Evolutionary conservation across 2,888 invertebrate species (phyloP).

Genomic region (Netelia inedita): DNA sequence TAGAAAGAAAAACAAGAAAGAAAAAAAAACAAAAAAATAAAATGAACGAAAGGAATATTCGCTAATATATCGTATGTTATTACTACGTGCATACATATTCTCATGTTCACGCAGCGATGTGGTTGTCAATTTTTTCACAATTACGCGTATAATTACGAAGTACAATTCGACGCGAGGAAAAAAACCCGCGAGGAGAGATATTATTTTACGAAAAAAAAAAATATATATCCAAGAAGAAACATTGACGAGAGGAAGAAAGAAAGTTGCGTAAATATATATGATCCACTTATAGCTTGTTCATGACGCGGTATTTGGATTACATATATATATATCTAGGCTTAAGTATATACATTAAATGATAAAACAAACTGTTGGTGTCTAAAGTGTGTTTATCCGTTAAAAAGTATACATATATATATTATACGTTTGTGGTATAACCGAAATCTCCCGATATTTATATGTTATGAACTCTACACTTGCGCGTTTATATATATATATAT

Average conservation of each 20-base stretch:
- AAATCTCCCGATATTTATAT: conserved; percentile 25
- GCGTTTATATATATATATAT: not conserved
- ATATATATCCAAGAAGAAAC: not conserved
- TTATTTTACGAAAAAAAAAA: conserved; percentile 57
- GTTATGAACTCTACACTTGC: conserved; percentile 15
- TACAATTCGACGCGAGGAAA: conserved; percentile 52
- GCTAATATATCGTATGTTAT: conserved; percentile 19
- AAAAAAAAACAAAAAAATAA: conserved; percentile 1
- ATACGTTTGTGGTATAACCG: conserved; percentile 35
- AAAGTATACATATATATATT: conserved; percentile 53
- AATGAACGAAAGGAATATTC: conserved; percentile 20
- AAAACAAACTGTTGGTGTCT: conserved; percentile 66
- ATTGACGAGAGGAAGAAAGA: conserved; percentile 18
- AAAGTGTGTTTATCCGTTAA: conserved; percentile 66
- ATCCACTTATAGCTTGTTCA: conserved; percentile 59
- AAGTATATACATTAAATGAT: conserved; percentile 60
- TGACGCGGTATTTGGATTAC: conserved; percentile 55
- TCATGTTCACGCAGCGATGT: conserved; percentile 41
- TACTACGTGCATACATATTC: not conserved
- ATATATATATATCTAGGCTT: conserved; percentile 55
- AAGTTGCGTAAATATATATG: conserved; percentile 47
- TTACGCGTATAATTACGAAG: conserved; percentile 49
- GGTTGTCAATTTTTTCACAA: conserved; percentile 68
- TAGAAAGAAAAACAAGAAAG: not conserved
- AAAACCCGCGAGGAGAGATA: conserved; percentile 33